Evolutionary conservation across 2,113 vertebrate genomes (phyloP), one percentile per base, ranked within the genome.

Genomic region (Picathartes gymnocephalus): DNA sequence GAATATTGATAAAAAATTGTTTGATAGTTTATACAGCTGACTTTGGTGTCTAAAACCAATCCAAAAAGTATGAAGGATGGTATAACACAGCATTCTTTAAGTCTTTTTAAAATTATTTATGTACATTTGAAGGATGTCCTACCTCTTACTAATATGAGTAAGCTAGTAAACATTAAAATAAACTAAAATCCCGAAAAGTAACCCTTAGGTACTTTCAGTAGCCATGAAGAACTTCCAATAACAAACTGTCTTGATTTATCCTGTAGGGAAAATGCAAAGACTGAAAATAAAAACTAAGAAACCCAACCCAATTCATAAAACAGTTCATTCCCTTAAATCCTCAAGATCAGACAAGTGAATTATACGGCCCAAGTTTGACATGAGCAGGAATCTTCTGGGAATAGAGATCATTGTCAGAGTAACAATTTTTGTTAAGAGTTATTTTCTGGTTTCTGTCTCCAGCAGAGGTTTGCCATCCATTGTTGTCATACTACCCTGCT

Each of bases 261-360:
- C 62, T 86, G 83, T 10, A 23, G 19, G 53, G 16, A 47, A 22
- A 60, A 23, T 48, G 8, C 7, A 60, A 72, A 79, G 23, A 33
- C 18, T 76, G 15, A 4, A 39, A 68, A 62, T 44, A 37, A 51
- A 77, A 77, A 18, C 6, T 4, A 73, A 44, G 20, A 54, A n/a
- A 16, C 2, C 3, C 9, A 25, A 22, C 6, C 17, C 14, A 60
- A 5, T 28, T 17, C 1, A 19, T 45, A 48, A 54, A 48, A 15
- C 4, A 42, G 10, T 10, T 40, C 0, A 5, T 6, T 31, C 2
- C 9, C 13, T 11, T 7, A 45, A 56, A 25, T 6, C 11, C 13
- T 44, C 8, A 57, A 40, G 85, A 66, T 3, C 15, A 71, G 27
- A 40, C 7, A 71, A 58, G 13, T 58, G 4, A 65, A 68, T 69